Percentiles rank a stretch among this genome's conserved stretches.
phyloP scores from a whole-genome alignment of 2,113 vertebrate species.

The Notothenia coriiceps region DNA sequence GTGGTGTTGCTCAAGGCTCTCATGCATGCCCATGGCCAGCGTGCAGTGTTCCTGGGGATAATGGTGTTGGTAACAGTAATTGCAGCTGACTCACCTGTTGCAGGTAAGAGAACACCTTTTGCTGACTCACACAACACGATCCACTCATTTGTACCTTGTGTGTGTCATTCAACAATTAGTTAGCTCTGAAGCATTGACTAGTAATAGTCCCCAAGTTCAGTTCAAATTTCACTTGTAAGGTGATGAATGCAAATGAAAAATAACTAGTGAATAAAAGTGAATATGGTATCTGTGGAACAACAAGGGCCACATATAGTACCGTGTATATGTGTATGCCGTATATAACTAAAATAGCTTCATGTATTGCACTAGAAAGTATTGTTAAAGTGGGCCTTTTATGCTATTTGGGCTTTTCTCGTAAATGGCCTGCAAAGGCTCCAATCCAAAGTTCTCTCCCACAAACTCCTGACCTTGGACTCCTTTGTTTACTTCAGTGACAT shows the following conservation, averaged over 20 bases:
- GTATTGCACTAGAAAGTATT: neutral
- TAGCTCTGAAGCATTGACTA: neutral
- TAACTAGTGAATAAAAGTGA: neutral
- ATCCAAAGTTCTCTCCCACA: too few species aligned
- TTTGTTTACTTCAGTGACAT: too few species aligned
- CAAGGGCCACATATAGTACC: neutral
- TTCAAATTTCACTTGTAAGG: neutral
- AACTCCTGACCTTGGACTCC: too few species aligned
- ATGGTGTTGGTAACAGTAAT: constrained; percentile 74
- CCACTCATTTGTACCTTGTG: constrained; percentile 22
- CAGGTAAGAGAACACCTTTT: constrained; percentile 77
- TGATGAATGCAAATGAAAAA: neutral
- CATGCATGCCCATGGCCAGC: constrained; percentile 21
- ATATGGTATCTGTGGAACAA: neutral
- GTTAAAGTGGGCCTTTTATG: too few species aligned
- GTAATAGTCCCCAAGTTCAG: neutral
- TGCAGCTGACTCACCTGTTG: constrained; percentile 73
- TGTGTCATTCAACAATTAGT: constrained; percentile 1
- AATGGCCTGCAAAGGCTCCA: too few species aligned
- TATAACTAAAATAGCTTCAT: neutral
- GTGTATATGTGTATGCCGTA: neutral
- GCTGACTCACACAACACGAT: constrained; percentile 24
- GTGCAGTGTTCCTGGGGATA: constrained; percentile 66
- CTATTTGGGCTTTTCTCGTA: too few species aligned
- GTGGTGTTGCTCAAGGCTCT: constrained; percentile 57